Conservation (phyloP, 2,888 invertebrate species). For the Tridacna crocea region DNA sequence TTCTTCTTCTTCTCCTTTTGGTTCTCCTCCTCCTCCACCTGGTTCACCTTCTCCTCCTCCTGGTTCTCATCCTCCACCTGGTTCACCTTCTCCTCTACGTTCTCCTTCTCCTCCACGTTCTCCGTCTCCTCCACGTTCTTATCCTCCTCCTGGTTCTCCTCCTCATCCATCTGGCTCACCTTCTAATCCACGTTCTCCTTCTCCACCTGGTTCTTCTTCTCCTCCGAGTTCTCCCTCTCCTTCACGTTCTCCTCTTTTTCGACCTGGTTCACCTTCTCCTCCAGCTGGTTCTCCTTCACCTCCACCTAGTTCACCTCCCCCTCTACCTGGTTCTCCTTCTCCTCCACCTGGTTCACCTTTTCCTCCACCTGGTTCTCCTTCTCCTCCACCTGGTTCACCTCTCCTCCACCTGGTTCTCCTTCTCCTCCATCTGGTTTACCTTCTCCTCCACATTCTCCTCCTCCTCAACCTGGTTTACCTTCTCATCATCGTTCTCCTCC, state of each 20-base stretch:
- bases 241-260: conserved; percentile 11
- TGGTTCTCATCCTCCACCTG: too few relatives aligned
- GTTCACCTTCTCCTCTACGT: too few relatives aligned
- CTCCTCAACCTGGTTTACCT: not conserved
- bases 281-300: not conserved
- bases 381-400: not conserved
- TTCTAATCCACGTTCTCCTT: too few relatives aligned
- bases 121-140: too few relatives aligned
- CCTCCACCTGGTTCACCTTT: not conserved
- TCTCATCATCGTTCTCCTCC: conserved; percentile 6
- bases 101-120: too few relatives aligned
- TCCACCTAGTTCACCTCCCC: not conserved
- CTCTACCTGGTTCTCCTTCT: not conserved
- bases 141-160: too few relatives aligned
- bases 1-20: too few relatives aligned
- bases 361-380: not conserved
- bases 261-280: not conserved
- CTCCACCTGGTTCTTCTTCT: conserved; percentile 13
- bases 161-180: too few relatives aligned
- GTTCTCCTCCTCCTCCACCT: too few relatives aligned
- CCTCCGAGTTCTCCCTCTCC: conserved; percentile 7
- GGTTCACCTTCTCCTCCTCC: too few relatives aligned
- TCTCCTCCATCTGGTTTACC: conserved; percentile 4
- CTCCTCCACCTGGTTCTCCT: conserved; percentile 7
- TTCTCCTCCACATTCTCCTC: conserved; percentile 11